A percentile compares a stretch with the other conserved stretches of the same genome.
Conservation (phyloP, 2,113 vertebrate genomes). For the Daboia siamensis region DNA sequence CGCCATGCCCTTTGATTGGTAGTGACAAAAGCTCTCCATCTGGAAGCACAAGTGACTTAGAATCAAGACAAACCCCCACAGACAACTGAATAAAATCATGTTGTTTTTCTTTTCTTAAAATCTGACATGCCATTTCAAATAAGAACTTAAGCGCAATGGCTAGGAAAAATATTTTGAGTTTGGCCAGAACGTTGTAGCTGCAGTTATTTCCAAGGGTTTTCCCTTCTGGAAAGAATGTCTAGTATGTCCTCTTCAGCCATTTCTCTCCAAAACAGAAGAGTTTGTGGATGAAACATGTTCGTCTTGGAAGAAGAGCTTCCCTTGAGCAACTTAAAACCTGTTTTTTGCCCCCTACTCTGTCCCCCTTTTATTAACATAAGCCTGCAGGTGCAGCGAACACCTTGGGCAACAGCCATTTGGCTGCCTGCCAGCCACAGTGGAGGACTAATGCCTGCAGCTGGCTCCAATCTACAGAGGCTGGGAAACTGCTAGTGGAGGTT, state of each 20-base stretch:
- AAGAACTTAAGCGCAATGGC: constrained; percentile 1
- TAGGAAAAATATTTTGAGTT: constrained; percentile 5
- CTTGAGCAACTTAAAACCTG: background rate
- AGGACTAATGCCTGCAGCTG: background rate
- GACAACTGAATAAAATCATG: background rate
- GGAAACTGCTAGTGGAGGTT: background rate
- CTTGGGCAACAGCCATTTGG: background rate
- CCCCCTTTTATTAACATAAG: background rate
- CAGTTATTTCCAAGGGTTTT: background rate
- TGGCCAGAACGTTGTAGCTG: constrained; percentile 54
- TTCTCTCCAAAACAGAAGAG: constrained; percentile 29
- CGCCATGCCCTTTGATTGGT: background rate
- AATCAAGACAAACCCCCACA: background rate
- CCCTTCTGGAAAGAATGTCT: background rate
- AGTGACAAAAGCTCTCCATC: background rate
- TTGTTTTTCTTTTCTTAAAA: background rate
- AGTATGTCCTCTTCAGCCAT: background rate
- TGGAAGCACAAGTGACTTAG: background rate
- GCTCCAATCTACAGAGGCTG: constrained; percentile 10
- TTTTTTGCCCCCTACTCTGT: background rate
- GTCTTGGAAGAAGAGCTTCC: background rate
- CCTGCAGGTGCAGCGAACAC: background rate
- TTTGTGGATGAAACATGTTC: background rate
- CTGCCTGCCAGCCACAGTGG: background rate
- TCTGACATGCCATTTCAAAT: background rate